These are phyloP conservation scores for Hipparchia sbordonii DNA, from an alignment of 2,888 invertebrate species.

Conservation along the genomic window DNA sequence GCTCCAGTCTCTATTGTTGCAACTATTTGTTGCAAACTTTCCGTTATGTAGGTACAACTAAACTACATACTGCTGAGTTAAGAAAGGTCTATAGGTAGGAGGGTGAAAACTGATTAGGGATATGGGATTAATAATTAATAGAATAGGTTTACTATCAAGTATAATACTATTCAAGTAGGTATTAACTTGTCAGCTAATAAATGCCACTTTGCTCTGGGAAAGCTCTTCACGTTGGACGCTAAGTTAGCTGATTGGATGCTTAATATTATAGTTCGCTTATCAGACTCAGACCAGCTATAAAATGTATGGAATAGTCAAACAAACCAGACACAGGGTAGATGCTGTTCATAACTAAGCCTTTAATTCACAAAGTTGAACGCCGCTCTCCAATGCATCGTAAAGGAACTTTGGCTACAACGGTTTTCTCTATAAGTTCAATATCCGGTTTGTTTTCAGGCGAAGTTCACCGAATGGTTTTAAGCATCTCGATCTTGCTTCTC, in stretches of 20 bases:
- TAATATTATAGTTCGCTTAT: slow-evolving; percentile 6
- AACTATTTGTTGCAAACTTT: no score
- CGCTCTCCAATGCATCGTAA: slow-evolving; percentile 2
- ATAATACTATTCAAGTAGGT: no score
- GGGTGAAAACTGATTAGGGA: no score
- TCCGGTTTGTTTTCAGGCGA: background rate
- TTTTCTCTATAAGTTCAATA: slow-evolving; percentile 8
- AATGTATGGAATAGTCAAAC: slow-evolving; percentile 20
- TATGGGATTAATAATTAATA: no score
- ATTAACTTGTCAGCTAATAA: no score
- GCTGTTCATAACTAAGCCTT: slow-evolving; percentile 11
- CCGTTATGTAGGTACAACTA: no score
- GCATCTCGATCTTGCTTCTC: background rate
- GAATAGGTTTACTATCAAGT: no score
- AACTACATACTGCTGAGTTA: no score
- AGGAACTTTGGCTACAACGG: slow-evolving; percentile 11
- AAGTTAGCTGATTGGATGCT: background rate
- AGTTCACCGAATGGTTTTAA: background rate
- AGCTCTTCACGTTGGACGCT: background rate
- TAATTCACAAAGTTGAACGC: slow-evolving; percentile 14
- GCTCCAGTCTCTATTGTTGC: no score
- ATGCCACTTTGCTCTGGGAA: no score
- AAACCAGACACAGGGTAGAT: slow-evolving; percentile 6
- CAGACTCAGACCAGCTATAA: slow-evolving; percentile 12
- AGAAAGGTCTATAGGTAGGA: no score